Conservation (phyloP, 2,888 invertebrate species). For the Agriopis marginaria region DNA sequence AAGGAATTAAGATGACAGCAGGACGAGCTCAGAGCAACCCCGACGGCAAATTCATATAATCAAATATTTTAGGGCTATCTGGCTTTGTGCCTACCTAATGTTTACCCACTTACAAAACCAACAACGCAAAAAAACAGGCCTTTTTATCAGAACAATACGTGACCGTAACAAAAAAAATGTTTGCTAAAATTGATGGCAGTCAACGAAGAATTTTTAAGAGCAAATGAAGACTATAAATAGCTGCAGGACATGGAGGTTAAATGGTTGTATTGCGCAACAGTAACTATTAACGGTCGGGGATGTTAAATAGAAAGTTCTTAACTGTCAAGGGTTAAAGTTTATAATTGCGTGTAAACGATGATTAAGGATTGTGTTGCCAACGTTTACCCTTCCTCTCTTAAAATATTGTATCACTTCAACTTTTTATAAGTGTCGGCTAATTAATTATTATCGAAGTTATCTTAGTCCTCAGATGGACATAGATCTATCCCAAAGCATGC, state of each 20-base stretch:
- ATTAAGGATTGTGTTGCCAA: constrained; percentile 36
- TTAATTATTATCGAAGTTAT: no score
- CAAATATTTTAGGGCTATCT: constrained; percentile 29
- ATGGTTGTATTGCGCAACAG: constrained; percentile 63
- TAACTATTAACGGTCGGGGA: constrained; percentile 49
- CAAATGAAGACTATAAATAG: constrained; percentile 67
- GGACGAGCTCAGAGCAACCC: constrained; percentile 27
- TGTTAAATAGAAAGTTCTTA: constrained; percentile 41
- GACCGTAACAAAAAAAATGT: constrained; percentile 41
- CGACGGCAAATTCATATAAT: constrained; percentile 18
- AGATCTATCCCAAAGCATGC: no score
- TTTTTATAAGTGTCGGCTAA: no score
- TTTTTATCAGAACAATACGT: constrained; percentile 44
- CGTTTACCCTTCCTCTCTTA: background rate
- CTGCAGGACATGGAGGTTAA: constrained; percentile 68
- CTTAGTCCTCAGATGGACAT: no score
- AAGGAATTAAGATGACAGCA: constrained; percentile 52
- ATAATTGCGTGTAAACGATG: constrained; percentile 40
- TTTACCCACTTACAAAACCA: constrained; percentile 46
- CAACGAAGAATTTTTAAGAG: constrained; percentile 56
- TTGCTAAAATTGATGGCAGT: constrained; percentile 46
- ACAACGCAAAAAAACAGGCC: constrained; percentile 39
- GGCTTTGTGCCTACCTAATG: constrained; percentile 34
- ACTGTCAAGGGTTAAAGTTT: constrained; percentile 34
- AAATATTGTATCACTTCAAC: no score